A percentile compares a stretch with the other conserved stretches of the same genome.
Evolutionary conservation across 2,113 vertebrate genomes (phyloP).

Genomic region (Onychostruthus taczanowskii): DNA sequence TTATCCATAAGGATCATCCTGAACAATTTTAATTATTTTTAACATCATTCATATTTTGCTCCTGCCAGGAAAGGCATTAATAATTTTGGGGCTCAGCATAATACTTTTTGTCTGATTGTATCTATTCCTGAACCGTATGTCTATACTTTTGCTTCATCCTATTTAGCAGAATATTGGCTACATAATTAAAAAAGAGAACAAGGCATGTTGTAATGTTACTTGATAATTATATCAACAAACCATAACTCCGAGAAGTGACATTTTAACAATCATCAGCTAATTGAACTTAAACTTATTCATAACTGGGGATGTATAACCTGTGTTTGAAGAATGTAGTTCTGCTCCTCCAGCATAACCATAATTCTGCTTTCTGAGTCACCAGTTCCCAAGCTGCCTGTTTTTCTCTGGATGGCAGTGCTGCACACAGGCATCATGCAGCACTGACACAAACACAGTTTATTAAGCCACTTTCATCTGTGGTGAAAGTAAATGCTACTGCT

Average conservation of each 20-base stretch:
- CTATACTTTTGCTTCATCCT: neutral
- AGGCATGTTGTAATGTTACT: neutral
- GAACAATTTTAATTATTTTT: neutral
- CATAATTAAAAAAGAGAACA: neutral
- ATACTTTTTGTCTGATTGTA: neutral
- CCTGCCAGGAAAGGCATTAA: neutral
- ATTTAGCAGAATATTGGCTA: neutral
- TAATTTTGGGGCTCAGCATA: neutral
- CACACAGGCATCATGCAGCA: neutral
- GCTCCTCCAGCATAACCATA: neutral
- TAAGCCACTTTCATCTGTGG: constrained; percentile 20
- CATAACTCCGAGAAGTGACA: neutral
- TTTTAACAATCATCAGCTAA: neutral
- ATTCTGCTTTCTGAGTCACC: neutral
- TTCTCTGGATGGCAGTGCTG: neutral
- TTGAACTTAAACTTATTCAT: neutral
- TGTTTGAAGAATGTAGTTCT: neutral
- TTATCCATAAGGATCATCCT: neutral
- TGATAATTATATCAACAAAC: neutral
- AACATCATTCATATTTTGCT: neutral
- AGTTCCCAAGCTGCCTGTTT: neutral
- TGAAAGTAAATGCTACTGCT: constrained; percentile 7
- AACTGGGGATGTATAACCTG: neutral
- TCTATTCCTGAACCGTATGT: rapidly evolving
- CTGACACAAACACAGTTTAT: constrained; percentile 7